Evolutionary conservation across 2,113 vertebrate genomes (phyloP).

Genomic region (Cyprinus carpio): DNA sequence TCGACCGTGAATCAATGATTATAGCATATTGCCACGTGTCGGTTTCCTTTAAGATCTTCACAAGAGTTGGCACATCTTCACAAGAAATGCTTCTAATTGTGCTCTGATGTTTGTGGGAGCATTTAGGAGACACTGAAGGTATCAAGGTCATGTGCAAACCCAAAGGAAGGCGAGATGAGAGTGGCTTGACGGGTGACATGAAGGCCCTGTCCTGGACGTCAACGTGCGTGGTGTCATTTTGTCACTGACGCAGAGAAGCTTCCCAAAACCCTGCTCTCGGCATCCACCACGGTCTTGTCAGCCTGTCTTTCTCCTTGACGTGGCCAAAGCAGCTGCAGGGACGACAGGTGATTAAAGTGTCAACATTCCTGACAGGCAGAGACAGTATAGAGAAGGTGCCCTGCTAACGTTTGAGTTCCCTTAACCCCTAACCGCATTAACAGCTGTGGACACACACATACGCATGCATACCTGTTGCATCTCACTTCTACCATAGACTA

Average conservation of each 20-base stretch:
- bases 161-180: background rate
- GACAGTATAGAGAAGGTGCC: conserved; percentile 27
- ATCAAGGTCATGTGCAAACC: conserved; percentile 40
- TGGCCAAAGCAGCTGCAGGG: background rate
- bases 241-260: conserved; percentile 27
- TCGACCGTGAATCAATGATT: background rate
- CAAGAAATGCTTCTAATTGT: background rate
- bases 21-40: background rate
- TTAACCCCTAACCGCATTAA: conserved; percentile 3
- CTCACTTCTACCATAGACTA: background rate
- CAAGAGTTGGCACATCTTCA: background rate
- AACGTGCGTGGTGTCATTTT: conserved; percentile 7
- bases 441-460: background rate
- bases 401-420: background rate
- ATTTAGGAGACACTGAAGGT: background rate
- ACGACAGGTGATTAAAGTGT: conserved; percentile 58
- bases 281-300: conserved; percentile 33
- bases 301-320: conserved; percentile 38
- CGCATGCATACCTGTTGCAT: conserved; percentile 17
- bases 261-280: conserved; percentile 1
- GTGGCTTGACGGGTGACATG: conserved; percentile 39
- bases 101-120: background rate
- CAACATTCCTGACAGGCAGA: conserved; percentile 36
- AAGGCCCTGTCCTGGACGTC: conserved; percentile 7
- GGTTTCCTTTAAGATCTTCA: conserved; percentile 1